These are phyloP conservation scores for Isurus oxyrinchus DNA, from an alignment of 2,113 vertebrate species.

Conservation along the genomic window DNA sequence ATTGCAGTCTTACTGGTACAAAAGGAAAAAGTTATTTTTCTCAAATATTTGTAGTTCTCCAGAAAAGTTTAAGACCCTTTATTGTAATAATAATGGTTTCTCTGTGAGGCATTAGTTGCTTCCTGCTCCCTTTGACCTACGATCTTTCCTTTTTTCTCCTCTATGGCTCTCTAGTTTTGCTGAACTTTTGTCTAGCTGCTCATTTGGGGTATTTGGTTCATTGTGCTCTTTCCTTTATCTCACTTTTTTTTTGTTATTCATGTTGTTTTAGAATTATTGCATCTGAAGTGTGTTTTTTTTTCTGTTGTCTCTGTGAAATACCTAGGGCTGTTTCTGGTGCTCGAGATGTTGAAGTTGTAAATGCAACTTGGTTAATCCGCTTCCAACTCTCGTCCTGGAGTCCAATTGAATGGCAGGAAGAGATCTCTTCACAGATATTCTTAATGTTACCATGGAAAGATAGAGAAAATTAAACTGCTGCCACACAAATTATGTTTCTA, in stretches of 20 bases:
- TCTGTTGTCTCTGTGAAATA: neutral
- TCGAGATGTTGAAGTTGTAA: neutral
- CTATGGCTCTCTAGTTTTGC: neutral
- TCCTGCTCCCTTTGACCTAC: neutral
- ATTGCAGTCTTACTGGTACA: too few relatives aligned
- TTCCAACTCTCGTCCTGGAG: neutral
- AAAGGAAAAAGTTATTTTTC: neutral
- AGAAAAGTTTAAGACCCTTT: neutral
- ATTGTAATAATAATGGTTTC: neutral
- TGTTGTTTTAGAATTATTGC: neutral
- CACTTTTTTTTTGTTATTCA: neutral
- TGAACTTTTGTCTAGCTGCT: neutral
- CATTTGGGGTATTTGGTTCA: neutral
- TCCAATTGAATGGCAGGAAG: neutral
- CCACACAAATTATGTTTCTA: neutral
- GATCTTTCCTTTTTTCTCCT: neutral
- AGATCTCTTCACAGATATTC: neutral
- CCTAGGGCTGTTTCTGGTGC: neutral
- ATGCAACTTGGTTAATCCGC: neutral
- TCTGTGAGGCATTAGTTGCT: neutral
- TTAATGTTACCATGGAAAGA: neutral
- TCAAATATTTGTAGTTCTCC: neutral
- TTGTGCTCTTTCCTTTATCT: neutral
- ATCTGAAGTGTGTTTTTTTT: neutral
- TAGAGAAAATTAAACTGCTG: neutral